Conservation (phyloP, 2,797 vertebrate genomes). For the Mastacembelus armatus region DNA sequence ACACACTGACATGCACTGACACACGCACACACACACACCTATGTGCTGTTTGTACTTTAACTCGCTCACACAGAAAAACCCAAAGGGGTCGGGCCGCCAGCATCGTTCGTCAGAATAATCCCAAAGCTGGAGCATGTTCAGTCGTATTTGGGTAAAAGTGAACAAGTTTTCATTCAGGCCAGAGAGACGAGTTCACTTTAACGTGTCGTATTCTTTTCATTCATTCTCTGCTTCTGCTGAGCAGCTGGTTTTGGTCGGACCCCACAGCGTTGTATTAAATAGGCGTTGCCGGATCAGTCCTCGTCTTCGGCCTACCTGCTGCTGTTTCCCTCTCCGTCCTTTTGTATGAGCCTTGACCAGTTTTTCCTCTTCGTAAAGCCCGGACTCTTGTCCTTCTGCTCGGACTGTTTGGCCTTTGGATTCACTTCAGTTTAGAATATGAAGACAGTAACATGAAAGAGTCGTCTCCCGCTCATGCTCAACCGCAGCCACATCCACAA, state of each 20-base stretch:
- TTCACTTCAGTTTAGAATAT: constrained; percentile 53
- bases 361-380: constrained; percentile 45
- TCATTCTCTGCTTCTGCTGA: constrained; percentile 33
- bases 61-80: constrained; percentile 32
- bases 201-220: no score
- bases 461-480: constrained; percentile 7
- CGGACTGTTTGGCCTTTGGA: constrained; percentile 63
- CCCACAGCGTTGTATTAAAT: constrained; percentile 39
- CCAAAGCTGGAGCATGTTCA: constrained; percentile 29
- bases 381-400: constrained; percentile 52
- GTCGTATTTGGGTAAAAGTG: constrained; percentile 46
- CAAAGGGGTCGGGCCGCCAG: constrained; percentile 49
- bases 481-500: constrained; percentile 1
- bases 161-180: constrained; percentile 43
- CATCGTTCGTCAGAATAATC: constrained; percentile 38
- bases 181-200: constrained; percentile 8
- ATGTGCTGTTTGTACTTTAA: constrained; percentile 40
- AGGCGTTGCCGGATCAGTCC: constrained; percentile 45
- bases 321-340: constrained; percentile 32
- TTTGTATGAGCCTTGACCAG: no score
- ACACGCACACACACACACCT: no score
- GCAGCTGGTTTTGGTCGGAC: constrained; percentile 17
- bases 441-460: constrained; percentile 57
- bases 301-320: constrained; percentile 39
- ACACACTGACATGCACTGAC: no score